Conservation (phyloP, 30 jellyfish, hydroid and myxozoan species). For the Chrysaora quinquecirrha region DNA sequence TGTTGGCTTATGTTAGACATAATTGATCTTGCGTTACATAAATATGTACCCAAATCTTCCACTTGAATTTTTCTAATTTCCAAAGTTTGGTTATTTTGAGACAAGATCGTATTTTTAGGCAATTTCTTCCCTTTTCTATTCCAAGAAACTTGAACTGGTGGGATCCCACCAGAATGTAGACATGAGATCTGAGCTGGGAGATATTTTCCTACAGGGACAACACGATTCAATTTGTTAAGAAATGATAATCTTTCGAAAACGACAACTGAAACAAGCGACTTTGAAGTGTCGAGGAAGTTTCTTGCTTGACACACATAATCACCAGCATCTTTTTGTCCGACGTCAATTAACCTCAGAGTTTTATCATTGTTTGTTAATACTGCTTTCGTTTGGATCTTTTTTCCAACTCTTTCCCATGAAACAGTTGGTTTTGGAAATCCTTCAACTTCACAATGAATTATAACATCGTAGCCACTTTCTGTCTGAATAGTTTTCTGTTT, state of each 20-base stretch:
- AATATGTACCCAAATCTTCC: slow-evolving; percentile 14
- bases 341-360: background rate
- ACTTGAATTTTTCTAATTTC: background rate
- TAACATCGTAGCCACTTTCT: slow-evolving; percentile 12
- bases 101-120: background rate
- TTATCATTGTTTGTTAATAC: background rate
- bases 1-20: background rate
- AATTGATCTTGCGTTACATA: background rate
- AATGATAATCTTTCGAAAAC: slow-evolving; percentile 9
- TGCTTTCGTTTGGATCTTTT: background rate
- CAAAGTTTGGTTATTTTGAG: background rate
- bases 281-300: background rate
- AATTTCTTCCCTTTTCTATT: slow-evolving; percentile 1
- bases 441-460: slow-evolving; percentile 10
- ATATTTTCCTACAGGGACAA: background rate
- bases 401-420: slow-evolving; percentile 19
- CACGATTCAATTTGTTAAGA: background rate
- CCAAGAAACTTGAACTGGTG: slow-evolving; percentile 16
- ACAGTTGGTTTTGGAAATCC: slow-evolving; percentile 23
- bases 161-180: slow-evolving; percentile 7
- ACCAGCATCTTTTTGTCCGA: background rate
- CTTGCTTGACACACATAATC: background rate
- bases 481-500: background rate
- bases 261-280: background rate
- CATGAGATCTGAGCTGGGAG: background rate